Percentiles rank a stretch among this genome's conserved stretches.
These are phyloP conservation scores for Parelbella ahira DNA, from an alignment of 2,888 invertebrate species.

Conservation along the genomic window DNA sequence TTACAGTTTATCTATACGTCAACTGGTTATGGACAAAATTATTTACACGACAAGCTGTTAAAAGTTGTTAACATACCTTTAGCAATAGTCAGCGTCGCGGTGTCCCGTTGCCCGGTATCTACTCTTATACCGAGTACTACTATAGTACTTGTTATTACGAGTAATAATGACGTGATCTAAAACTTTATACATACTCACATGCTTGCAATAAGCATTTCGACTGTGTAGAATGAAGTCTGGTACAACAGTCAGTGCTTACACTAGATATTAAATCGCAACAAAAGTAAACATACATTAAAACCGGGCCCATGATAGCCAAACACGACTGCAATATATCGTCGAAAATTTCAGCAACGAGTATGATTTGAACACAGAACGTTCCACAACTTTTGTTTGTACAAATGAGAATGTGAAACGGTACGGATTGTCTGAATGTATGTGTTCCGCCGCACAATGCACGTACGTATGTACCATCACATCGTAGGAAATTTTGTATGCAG, in stretches of 20 bases:
- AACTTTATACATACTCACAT: too few species aligned
- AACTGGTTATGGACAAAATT: constrained; percentile 13
- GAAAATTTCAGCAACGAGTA: constrained; percentile 20
- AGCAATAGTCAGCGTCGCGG: too few species aligned
- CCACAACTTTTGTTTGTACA: constrained; percentile 24
- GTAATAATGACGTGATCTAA: too few species aligned
- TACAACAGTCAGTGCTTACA: neutral
- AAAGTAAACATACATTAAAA: constrained; percentile 8
- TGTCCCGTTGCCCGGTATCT: too few species aligned
- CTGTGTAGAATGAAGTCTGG: too few species aligned
- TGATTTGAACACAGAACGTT: constrained; percentile 23
- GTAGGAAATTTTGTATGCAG: constrained; percentile 53
- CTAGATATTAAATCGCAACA: constrained; percentile 1
- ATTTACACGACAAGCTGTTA: constrained; percentile 20
- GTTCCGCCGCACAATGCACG: constrained; percentile 40
- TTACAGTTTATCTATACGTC: constrained; percentile 23
- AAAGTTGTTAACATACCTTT: too few species aligned
- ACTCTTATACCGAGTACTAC: too few species aligned
- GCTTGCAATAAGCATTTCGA: too few species aligned
- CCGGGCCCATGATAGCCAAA: constrained; percentile 8
- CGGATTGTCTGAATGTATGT: constrained; percentile 25
- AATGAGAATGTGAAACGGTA: constrained; percentile 23
- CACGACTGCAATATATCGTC: constrained; percentile 15
- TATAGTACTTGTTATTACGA: too few species aligned
- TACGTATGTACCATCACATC: constrained; percentile 35